Evolutionary conservation across 2,888 invertebrate species (phyloP), one percentile per base, ranked within the genome.

Genomic region (Tipula vernalis): DNA sequence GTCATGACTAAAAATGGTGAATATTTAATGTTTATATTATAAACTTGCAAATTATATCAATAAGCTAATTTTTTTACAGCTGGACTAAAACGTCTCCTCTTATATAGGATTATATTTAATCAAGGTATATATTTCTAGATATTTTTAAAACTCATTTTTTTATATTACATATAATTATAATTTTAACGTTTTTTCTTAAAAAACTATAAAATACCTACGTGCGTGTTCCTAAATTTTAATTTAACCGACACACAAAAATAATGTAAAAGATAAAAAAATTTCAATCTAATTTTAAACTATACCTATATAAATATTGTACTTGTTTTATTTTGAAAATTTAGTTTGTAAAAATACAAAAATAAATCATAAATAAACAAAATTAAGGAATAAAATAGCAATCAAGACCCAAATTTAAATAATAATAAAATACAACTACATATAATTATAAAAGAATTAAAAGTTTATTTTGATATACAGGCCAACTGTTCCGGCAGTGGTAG

Each of bases 1-100:
- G 93, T 88, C 91, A 92, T 89, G 92, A 92, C 90, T 92, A 92
- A 92, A 90, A 36, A 39, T 86, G 39, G 84, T 84, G n/a, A 84
- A 10, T 8, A 28, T 71, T 12, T 71, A 10, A 71, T 71, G 28
- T 3, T 28, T 28, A 71, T 3, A 10, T 10, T 71, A 18, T 8
- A 71, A n/a, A 39, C 0, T 39, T 39, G 5, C 39, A 6, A 5
- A 39, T n/a, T n/a, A n/a, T 6, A 39, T 39, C 3, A 71, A 2
- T 6, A 28, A 51, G 4, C 6, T 15, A n/a, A 47, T 71, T 71
- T 28, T 28, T 28, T 28, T 71, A 71, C 71, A 71, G 71, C 71
- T 71, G 28, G 18, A 71, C 28, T 8, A 28, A 71, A 28, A 10
- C 3, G 71, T 71, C 18, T 57, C 71, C 71, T 71, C 18, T n/a